Conservation (phyloP, 1,140 invertebrate species). For the Calephelis nemesis region DNA sequence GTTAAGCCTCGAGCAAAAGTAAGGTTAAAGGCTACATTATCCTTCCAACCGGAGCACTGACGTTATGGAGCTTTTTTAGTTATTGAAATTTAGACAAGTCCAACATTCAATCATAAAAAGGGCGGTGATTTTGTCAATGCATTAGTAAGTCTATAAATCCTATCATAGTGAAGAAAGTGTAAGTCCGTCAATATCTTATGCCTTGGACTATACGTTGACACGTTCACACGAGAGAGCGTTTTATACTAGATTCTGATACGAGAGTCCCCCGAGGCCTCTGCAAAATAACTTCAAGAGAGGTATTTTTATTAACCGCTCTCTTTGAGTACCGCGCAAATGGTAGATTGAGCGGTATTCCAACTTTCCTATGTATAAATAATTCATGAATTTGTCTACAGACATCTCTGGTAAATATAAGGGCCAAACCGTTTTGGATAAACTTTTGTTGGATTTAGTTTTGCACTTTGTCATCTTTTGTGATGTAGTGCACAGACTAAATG, state of each 20-base stretch:
- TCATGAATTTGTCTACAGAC: constrained; percentile 27
- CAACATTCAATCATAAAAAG: too few species aligned
- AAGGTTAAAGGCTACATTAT: too few species aligned
- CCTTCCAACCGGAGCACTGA: too few species aligned
- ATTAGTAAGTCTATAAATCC: too few species aligned
- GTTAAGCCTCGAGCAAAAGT: too few species aligned
- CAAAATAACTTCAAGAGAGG: constrained; percentile 70
- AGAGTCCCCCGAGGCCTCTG: constrained; percentile 55
- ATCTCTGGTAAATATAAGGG: constrained; percentile 18
- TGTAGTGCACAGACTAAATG: too few species aligned
- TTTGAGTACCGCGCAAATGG: constrained; percentile 42
- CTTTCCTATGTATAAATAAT: constrained; percentile 39
- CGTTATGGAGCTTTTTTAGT: too few species aligned
- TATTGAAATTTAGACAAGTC: too few species aligned
- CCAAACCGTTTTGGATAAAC: constrained; percentile 9
- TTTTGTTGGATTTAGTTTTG: constrained; percentile 21
- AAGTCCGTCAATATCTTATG: neutral
- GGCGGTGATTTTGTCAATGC: too few species aligned
- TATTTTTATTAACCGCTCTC: constrained; percentile 71
- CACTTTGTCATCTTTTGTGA: neutral
- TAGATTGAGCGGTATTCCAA: constrained; percentile 41
- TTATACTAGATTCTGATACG: constrained; percentile 67
- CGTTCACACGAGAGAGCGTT: constrained; percentile 54
- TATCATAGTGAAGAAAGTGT: too few species aligned
- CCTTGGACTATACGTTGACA: constrained; percentile 36